These are phyloP conservation scores for Ophion obscuratus DNA, from an alignment of 2,888 invertebrate genomes.

Conservation along the genomic window DNA sequence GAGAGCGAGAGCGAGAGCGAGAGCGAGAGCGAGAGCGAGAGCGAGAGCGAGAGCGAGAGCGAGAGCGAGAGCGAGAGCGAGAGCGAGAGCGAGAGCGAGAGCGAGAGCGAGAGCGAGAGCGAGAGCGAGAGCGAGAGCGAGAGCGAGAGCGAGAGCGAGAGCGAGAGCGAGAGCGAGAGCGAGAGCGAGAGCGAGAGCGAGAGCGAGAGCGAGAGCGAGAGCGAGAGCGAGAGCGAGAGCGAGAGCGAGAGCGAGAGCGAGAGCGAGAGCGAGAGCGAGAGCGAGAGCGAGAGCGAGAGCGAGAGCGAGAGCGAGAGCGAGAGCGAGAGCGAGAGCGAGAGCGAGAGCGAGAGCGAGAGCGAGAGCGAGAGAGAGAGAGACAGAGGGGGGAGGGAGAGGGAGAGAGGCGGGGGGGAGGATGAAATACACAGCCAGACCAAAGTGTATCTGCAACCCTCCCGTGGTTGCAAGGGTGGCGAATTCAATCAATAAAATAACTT, in stretches of 20 bases:
- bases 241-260: slow-evolving; percentile 31
- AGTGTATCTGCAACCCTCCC: slow-evolving; percentile 57
- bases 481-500: slow-evolving; percentile 82
- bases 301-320: slow-evolving; percentile 42
- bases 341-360: slow-evolving; percentile 25
- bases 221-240: slow-evolving; percentile 51
- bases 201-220: too few species aligned
- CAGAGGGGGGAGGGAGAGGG: slow-evolving; percentile 45
- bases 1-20: too few species aligned
- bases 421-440: slow-evolving; percentile 62
- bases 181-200: too few species aligned
- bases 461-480: slow-evolving; percentile 67
- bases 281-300: slow-evolving; percentile 43
- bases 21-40: too few species aligned
- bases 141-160: too few species aligned
- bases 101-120: too few species aligned
- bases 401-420: too few species aligned
- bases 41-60: too few species aligned
- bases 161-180: too few species aligned
- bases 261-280: slow-evolving; percentile 49
- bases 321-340: slow-evolving; percentile 49
- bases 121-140: too few species aligned
- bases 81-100: too few species aligned
- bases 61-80: too few species aligned
- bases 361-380: slow-evolving; percentile 51